Percentiles rank a stretch among this genome's conserved stretches.
These are phyloP conservation scores for Myotis findleyi DNA, from an alignment of 2,797 vertebrate genomes.

Conservation along the genomic window DNA sequence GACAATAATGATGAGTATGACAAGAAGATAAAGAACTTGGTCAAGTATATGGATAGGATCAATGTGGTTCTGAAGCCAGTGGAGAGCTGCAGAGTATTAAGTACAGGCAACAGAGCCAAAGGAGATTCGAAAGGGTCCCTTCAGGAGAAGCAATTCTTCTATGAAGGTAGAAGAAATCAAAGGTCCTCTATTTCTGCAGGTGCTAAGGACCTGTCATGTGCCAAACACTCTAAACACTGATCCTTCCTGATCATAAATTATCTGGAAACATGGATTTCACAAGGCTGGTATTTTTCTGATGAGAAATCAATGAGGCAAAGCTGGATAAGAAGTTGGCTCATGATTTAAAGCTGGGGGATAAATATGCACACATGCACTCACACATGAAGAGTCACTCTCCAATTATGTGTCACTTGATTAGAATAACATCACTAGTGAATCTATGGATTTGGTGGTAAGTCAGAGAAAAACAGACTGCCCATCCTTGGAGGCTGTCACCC, in stretches of 20 bases:
- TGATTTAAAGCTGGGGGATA: neutral
- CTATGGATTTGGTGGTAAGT: neutral
- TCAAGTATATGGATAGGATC: neutral
- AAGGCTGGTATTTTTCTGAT: neutral
- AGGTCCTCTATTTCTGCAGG: neutral
- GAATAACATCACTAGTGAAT: neutral
- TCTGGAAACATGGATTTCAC: neutral
- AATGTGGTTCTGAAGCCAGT: fast-evolving
- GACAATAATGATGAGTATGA: neutral
- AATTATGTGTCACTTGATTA: neutral
- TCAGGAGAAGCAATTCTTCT: neutral
- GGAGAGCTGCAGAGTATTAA: neutral
- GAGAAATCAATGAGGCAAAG: neutral
- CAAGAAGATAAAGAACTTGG: neutral
- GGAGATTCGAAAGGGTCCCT: neutral
- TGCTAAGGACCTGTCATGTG: neutral
- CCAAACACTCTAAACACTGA: neutral
- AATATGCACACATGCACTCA: too few species aligned
- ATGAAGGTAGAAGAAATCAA: neutral
- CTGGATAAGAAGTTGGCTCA: neutral
- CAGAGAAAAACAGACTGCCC: neutral
- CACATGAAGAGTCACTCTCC: neutral
- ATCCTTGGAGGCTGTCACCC: fast-evolving
- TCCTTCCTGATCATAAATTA: neutral
- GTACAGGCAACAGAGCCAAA: neutral